These are phyloP conservation scores for Zalophus californianus DNA, from an alignment of 2,797 vertebrate genomes.

Conservation along the genomic window DNA sequence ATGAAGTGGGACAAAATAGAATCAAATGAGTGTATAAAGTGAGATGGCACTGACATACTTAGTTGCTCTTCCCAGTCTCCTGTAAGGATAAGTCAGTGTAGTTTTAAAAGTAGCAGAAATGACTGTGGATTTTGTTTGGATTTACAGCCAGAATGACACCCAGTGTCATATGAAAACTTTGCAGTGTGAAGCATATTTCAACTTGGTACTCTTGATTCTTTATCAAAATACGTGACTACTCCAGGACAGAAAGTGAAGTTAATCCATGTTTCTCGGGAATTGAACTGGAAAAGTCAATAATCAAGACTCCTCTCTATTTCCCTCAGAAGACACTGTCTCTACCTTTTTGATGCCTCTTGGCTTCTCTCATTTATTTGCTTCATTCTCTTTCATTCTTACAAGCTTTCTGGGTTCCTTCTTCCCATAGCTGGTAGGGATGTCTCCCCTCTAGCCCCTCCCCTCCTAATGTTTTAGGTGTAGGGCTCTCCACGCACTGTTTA, in stretches of 20 bases:
- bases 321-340: neutral
- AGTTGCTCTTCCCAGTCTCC: neutral
- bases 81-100: neutral
- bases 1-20: neutral
- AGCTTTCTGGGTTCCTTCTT: neutral
- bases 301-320: neutral
- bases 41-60: neutral
- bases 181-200: neutral
- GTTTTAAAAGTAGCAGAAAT: neutral
- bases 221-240: neutral
- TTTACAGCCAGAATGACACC: neutral
- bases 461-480: neutral
- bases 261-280: neutral
- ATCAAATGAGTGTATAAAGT: neutral
- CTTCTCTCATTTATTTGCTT: neutral
- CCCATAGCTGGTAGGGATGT: neutral
- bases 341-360: neutral
- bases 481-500: neutral
- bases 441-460: neutral
- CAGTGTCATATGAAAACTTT: neutral
- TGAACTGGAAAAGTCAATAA: neutral
- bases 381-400: neutral
- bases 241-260: neutral
- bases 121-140: neutral
- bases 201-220: neutral